These are phyloP conservation scores for Willowsia nigromaculata DNA, from an alignment of 2,888 invertebrate genomes.

Conservation along the genomic window DNA sequence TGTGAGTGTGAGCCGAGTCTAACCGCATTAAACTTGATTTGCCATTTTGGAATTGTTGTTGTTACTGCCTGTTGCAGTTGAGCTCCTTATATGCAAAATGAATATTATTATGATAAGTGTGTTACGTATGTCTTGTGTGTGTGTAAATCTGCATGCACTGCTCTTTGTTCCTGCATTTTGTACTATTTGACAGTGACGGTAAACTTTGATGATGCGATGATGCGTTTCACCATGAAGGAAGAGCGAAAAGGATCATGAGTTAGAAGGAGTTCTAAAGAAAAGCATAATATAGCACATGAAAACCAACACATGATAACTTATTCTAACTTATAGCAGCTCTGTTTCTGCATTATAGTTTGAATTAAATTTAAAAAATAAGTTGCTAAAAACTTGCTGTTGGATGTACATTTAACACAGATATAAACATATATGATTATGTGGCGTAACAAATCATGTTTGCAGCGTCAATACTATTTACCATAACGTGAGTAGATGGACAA, in stretches of 20 bases:
- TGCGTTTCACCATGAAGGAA: background rate
- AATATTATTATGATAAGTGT: conserved; percentile 10
- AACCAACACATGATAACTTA: background rate
- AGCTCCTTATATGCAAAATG: conserved; percentile 55
- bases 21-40: conserved; percentile 69
- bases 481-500: background rate
- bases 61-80: conserved; percentile 26
- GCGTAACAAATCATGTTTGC: too few relatives aligned
- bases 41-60: conserved; percentile 58
- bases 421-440: too few relatives aligned
- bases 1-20: conserved; percentile 19
- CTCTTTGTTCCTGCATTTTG: conserved; percentile 44
- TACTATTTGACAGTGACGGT: background rate
- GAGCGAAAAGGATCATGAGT: background rate
- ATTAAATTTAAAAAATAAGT: background rate
- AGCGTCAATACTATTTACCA: too few relatives aligned
- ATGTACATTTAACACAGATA: too few relatives aligned
- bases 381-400: too few relatives aligned
- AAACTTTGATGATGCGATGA: background rate
- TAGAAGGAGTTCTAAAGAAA: background rate
- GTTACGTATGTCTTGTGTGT: conserved; percentile 9
- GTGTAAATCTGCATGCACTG: conserved; percentile 4
- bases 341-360: background rate
- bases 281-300: background rate
- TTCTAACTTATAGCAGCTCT: background rate